A percentile compares a stretch with the other conserved stretches of the same genome.
These are phyloP conservation scores for Esox niger DNA, from an alignment of 2,113 vertebrate species.

Conservation along the genomic window DNA sequence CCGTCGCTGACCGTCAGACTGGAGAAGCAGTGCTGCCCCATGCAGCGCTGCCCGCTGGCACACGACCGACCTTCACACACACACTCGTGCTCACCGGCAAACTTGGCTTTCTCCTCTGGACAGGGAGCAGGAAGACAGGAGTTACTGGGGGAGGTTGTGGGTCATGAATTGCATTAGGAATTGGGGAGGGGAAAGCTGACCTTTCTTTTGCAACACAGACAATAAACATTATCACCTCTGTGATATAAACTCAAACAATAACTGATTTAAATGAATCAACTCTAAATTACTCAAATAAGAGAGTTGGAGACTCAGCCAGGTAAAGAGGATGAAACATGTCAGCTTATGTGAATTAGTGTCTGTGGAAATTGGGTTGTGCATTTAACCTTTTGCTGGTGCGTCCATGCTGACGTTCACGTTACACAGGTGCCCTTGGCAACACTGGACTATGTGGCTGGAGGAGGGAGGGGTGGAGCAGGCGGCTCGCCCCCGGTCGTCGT, in stretches of 20 bases:
- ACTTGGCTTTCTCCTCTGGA: constrained; percentile 79
- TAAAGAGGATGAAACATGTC: not conserved
- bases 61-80: constrained; percentile 94
- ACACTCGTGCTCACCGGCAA: constrained; percentile 79
- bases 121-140: constrained; percentile 15
- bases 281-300: not conserved
- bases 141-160: not conserved
- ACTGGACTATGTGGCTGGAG: constrained; percentile 83
- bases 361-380: constrained; percentile 19
- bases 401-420: constrained; percentile 92
- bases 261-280: not conserved
- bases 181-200: no score
- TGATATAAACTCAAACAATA: not conserved
- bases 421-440: constrained; percentile 94
- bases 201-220: no score
- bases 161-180: not conserved
- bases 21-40: constrained; percentile 91
- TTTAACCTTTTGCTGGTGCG: constrained; percentile 82
- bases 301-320: not conserved
- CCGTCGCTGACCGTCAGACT: constrained; percentile 85
- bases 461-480: constrained; percentile 87
- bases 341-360: no score
- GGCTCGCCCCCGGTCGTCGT: constrained; percentile 87
- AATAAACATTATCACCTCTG: no score
- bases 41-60: constrained; percentile 81